Conservation (phyloP, 1,140 invertebrate species). For the Plutomurus gul region DNA sequence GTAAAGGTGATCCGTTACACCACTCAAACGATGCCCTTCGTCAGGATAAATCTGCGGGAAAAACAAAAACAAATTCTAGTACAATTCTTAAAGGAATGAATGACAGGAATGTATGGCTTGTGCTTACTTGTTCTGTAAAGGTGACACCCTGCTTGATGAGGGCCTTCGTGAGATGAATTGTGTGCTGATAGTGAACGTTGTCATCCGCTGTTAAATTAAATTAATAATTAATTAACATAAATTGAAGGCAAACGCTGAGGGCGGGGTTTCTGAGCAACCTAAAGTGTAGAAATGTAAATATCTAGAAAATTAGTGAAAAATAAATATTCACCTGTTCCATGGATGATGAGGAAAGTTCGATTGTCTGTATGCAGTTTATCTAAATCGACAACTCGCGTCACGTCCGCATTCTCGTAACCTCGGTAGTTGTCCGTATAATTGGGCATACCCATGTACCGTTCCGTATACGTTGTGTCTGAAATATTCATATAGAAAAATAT, state of each 20-base stretch:
- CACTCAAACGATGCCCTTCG: slow-evolving; percentile 73
- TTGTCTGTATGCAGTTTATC: slow-evolving; percentile 65
- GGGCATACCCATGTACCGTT: slow-evolving; percentile 76
- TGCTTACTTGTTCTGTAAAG: slow-evolving; percentile 77
- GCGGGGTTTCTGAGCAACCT: too few species aligned
- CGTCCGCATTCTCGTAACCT: slow-evolving; percentile 73
- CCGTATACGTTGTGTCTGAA: slow-evolving; percentile 81
- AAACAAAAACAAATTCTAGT: neutral
- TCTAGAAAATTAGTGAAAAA: too few species aligned
- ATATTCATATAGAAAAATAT: slow-evolving; percentile 29
- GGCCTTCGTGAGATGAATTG: slow-evolving; percentile 76
- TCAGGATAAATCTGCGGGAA: slow-evolving; percentile 76
- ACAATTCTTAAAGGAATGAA: too few species aligned
- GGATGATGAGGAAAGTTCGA: slow-evolving; percentile 66
- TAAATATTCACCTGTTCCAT: too few species aligned
- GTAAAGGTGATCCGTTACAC: slow-evolving; percentile 75
- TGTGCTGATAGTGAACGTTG: slow-evolving; percentile 81
- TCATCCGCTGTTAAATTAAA: too few species aligned
- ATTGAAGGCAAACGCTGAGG: too few species aligned
- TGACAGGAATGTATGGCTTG: too few species aligned
- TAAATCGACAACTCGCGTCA: slow-evolving; percentile 71
- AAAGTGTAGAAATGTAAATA: too few species aligned
- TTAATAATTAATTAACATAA: too few species aligned
- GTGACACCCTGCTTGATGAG: slow-evolving; percentile 73
- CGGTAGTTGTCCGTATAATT: slow-evolving; percentile 67